phyloP scores from a whole-genome alignment of 2,797 vertebrate species.

The Rhinichthys osculus region DNA sequence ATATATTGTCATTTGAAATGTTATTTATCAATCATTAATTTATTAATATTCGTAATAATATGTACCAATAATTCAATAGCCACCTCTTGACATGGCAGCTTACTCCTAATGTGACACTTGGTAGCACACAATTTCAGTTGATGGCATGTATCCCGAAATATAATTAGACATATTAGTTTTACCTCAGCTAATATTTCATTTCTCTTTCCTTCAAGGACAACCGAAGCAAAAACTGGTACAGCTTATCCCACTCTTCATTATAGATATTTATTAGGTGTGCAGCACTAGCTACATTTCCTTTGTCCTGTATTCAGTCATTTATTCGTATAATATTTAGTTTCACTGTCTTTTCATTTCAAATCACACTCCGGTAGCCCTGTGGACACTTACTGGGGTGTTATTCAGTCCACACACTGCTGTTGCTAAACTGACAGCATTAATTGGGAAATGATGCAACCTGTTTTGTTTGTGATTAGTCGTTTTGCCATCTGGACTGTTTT shows the following conservation, averaged over 20 bases:
- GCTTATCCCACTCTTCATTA: not conserved
- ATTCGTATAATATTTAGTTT: slow-evolving; percentile 26
- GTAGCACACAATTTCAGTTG: not conserved
- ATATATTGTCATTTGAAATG: too few relatives aligned
- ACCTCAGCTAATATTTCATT: slow-evolving; percentile 6
- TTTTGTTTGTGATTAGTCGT: slow-evolving; percentile 65
- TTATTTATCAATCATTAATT: too few relatives aligned
- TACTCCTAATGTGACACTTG: not conserved
- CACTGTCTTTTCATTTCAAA: slow-evolving; percentile 24
- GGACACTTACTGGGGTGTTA: slow-evolving; percentile 37
- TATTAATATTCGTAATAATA: too few relatives aligned
- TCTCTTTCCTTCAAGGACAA: slow-evolving; percentile 4
- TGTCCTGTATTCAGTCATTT: not conserved
- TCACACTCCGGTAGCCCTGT: slow-evolving; percentile 33
- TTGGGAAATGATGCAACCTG: slow-evolving; percentile 60
- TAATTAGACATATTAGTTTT: slow-evolving; percentile 23
- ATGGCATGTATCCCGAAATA: not conserved
- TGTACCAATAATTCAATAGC: too few relatives aligned
- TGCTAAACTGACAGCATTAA: slow-evolving; percentile 60
- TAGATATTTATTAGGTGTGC: slow-evolving; percentile 5
- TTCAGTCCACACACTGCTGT: slow-evolving; percentile 54
- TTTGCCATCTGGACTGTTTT: slow-evolving; percentile 63
- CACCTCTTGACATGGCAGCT: too few relatives aligned
- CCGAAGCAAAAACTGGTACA: not conserved
- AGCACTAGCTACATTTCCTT: not conserved